Conservation (phyloP, 2,888 invertebrate species). For the Drosophila trichaetosa region DNA sequence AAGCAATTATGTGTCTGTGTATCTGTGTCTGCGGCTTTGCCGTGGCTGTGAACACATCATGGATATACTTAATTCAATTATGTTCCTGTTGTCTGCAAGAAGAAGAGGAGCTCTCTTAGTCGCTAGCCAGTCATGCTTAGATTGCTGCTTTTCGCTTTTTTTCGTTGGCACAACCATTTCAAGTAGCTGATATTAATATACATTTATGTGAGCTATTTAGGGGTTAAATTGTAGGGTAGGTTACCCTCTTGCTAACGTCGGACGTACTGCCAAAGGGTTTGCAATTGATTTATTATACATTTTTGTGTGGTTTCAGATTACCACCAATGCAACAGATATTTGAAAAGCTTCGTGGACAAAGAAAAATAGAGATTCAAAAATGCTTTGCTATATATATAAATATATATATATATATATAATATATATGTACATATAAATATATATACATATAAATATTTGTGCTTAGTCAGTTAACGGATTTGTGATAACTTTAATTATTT, state of each 20-base stretch:
- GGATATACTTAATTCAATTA: slow-evolving; percentile 51
- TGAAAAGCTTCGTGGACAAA: background rate
- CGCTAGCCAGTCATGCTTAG: slow-evolving; percentile 47
- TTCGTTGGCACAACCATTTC: slow-evolving; percentile 23
- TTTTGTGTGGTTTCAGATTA: slow-evolving; percentile 36
- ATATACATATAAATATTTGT: too few relatives aligned
- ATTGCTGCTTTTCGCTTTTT: slow-evolving; percentile 9
- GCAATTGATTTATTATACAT: slow-evolving; percentile 47
- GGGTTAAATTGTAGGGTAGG: slow-evolving; percentile 53
- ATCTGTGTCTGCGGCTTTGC: background rate
- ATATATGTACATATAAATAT: too few relatives aligned
- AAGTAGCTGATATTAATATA: slow-evolving; percentile 48
- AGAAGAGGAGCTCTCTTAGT: slow-evolving; percentile 14
- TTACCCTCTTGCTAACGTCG: slow-evolving; percentile 7
- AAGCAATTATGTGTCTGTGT: slow-evolving; percentile 32
- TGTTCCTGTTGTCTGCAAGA: slow-evolving; percentile 39
- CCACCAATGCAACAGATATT: background rate
- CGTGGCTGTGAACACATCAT: slow-evolving; percentile 20
- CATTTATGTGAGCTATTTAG: slow-evolving; percentile 48
- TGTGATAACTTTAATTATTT: background rate
- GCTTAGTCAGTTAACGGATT: background rate
- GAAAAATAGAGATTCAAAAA: too few relatives aligned
- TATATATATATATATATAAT: too few relatives aligned
- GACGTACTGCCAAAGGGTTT: slow-evolving; percentile 30
- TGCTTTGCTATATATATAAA: too few relatives aligned